Percentiles rank a stretch among this genome's conserved stretches.
These are phyloP conservation scores for Pteropus alecto DNA, from an alignment of 2,113 vertebrate species.

Conservation along the genomic window DNA sequence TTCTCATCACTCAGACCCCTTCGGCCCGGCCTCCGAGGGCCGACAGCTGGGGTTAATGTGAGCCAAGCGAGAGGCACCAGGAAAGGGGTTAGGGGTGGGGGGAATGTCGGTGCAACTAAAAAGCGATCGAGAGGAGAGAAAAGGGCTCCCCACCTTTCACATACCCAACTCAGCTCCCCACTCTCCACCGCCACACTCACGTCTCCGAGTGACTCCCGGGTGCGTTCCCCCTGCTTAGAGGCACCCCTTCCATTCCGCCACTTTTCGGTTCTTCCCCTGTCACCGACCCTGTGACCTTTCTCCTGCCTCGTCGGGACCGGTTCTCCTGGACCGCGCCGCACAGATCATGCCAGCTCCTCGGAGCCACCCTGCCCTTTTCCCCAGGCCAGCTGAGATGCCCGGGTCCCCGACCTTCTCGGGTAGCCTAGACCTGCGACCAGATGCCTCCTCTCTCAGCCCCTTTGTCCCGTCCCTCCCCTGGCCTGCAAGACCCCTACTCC, in stretches of 20 bases:
- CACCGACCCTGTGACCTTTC: not conserved
- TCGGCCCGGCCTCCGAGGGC: not conserved
- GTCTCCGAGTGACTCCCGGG: not conserved
- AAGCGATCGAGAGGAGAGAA: not conserved
- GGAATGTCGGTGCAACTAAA: not conserved
- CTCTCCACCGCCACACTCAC: not conserved
- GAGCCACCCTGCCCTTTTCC: not conserved
- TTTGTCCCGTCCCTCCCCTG: not conserved
- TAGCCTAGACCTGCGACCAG: not conserved
- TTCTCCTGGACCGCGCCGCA: not conserved
- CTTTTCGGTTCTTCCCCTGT: not conserved
- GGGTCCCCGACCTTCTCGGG: not conserved
- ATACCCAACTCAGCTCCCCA: not conserved
- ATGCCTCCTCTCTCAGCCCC: not conserved
- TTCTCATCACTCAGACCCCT: constrained; percentile 44
- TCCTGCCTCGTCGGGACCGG: too few relatives aligned
- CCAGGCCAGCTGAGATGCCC: not conserved
- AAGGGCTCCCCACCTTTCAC: not conserved
- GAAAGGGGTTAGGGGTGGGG: not conserved
- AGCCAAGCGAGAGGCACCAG: constrained; percentile 21
- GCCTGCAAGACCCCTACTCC: not conserved
- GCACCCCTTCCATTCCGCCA: not conserved
- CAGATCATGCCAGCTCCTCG: not conserved
- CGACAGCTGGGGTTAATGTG: constrained; percentile 46
- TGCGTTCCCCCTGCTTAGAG: not conserved